Percentiles rank a stretch among this genome's conserved stretches.
These are phyloP conservation scores for Clostera curtula DNA, from an alignment of 2,888 invertebrate genomes.

Conservation along the genomic window DNA sequence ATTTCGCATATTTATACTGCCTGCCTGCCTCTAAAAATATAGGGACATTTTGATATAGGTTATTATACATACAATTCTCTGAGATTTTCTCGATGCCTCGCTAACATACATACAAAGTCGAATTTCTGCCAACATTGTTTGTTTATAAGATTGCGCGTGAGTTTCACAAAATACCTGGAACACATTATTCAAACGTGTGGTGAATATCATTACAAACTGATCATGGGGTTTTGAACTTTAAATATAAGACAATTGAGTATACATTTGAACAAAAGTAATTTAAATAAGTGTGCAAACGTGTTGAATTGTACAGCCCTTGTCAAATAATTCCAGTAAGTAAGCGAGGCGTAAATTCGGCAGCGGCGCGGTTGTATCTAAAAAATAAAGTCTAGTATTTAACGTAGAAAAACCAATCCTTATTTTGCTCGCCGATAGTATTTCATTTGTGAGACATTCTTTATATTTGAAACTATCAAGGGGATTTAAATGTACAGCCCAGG, in stretches of 20 bases:
- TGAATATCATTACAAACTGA: constrained; percentile 32
- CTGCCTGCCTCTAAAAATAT: too few relatives aligned
- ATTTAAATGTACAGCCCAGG: too few relatives aligned
- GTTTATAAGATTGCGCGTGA: constrained; percentile 24
- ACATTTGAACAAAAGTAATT: neutral
- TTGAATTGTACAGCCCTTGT: constrained; percentile 16
- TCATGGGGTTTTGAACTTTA: constrained; percentile 8
- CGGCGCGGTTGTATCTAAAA: too few relatives aligned
- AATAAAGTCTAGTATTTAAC: too few relatives aligned
- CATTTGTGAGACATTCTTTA: too few relatives aligned
- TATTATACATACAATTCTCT: too few relatives aligned
- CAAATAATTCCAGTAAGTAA: constrained; percentile 18
- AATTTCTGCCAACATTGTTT: constrained; percentile 20
- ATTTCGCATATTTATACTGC: too few relatives aligned
- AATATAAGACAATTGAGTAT: constrained; percentile 11
- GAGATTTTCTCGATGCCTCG: neutral
- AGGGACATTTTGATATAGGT: too few relatives aligned
- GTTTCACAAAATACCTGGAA: constrained; percentile 44
- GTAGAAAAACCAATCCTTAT: too few relatives aligned
- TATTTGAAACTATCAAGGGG: too few relatives aligned
- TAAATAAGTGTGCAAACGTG: neutral
- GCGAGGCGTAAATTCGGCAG: too few relatives aligned
- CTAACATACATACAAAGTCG: constrained; percentile 10
- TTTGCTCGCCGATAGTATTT: too few relatives aligned
- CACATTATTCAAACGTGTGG: constrained; percentile 33